Conservation (phyloP, 2,888 invertebrate genomes). For the Alentia gelatinosa region DNA sequence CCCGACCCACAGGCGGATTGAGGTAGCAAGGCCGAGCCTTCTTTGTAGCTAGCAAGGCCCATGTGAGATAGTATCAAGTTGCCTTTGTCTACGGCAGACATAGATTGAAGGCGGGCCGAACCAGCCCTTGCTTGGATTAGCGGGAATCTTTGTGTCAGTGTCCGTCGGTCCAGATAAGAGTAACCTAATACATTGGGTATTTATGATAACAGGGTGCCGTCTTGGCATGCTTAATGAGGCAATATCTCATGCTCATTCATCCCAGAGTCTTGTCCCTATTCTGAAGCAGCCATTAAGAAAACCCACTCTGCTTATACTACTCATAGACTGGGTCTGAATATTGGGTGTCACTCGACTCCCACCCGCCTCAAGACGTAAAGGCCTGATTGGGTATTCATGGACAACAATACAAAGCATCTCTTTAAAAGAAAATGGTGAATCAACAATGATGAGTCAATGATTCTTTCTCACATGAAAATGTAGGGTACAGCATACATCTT, state of each 20-base stretch:
- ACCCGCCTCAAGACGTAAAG: too few relatives aligned
- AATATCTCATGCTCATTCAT: not conserved
- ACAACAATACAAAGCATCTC: too few relatives aligned
- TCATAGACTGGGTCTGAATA: not conserved
- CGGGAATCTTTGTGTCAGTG: not conserved
- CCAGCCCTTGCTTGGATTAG: not conserved
- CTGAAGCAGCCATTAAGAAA: not conserved
- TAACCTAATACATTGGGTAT: not conserved
- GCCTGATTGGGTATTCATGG: too few relatives aligned
- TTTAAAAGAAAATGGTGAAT: too few relatives aligned
- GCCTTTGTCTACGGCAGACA: not conserved
- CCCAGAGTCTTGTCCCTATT: not conserved
- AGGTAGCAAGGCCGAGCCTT: not conserved
- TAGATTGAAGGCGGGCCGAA: not conserved
- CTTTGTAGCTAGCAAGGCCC: not conserved
- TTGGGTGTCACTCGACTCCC: too few relatives aligned
- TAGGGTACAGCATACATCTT: too few relatives aligned
- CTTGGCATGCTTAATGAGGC: not conserved
- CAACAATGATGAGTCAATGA: too few relatives aligned
- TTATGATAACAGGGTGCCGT: not conserved
- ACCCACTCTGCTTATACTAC: not conserved
- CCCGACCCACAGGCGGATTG: too few relatives aligned
- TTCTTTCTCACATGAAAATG: too few relatives aligned
- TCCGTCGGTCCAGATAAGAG: not conserved
- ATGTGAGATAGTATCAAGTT: not conserved